A percentile compares a stretch with the other conserved stretches of the same genome.
phyloP scores from a whole-genome alignment of 1,140 invertebrate species.

The Scylla paramamosain region DNA sequence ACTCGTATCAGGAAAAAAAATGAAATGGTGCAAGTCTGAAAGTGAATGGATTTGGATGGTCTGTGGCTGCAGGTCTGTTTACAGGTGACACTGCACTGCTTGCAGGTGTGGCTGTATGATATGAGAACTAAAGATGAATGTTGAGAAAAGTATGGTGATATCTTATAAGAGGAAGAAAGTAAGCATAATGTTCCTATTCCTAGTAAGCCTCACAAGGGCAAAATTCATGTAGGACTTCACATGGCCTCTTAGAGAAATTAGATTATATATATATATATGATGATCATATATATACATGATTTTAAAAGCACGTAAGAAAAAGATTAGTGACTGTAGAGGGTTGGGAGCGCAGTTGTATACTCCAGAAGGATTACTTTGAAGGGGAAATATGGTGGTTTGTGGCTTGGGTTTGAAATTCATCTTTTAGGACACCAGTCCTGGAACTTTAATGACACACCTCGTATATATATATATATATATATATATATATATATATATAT shows the following conservation, averaged over 20 bases:
- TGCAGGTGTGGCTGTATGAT: background rate
- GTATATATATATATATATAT: background rate
- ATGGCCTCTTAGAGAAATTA: background rate
- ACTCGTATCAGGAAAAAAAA: background rate
- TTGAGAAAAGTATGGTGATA: too few relatives aligned
- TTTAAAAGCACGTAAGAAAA: background rate
- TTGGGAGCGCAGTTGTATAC: too few relatives aligned
- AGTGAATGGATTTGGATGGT: background rate
- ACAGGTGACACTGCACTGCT: background rate
- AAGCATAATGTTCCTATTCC: background rate
- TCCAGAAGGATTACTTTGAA: too few relatives aligned
- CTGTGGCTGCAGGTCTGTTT: background rate
- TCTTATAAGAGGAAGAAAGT: background rate
- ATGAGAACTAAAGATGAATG: background rate
- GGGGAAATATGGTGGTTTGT: too few relatives aligned
- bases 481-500: background rate
- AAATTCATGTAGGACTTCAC: background rate
- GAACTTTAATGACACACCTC: too few relatives aligned
- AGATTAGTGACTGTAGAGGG: too few relatives aligned
- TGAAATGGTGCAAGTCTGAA: background rate
- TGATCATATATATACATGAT: background rate
- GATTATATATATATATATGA: background rate
- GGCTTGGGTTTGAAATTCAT: too few relatives aligned
- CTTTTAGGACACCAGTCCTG: too few relatives aligned
- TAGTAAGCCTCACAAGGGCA: background rate